Evolutionary conservation across 2,797 vertebrate species (phyloP).

Genomic region (Coregonus ussuriensis): DNA sequence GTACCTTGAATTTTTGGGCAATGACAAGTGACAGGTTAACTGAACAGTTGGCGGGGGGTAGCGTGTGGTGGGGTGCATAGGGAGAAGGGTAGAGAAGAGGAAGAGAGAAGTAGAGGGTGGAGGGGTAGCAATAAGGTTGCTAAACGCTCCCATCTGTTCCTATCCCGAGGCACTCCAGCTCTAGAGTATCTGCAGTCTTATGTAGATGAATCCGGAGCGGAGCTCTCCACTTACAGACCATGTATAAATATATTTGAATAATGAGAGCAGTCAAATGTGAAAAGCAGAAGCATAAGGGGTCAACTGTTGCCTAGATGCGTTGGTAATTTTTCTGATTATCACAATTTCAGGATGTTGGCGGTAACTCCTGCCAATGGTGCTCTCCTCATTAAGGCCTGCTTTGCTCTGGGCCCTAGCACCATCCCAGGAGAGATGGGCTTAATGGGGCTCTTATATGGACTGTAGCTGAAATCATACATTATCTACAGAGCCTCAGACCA

Average conservation of each 20-base stretch:
- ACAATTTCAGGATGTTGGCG: constrained; percentile 75
- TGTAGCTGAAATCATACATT: no score
- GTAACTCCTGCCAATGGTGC: constrained; percentile 76
- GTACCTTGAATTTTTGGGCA: constrained; percentile 77
- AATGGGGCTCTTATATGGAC: no score
- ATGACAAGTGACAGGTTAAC: constrained; percentile 87
- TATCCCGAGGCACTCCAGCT: constrained; percentile 82
- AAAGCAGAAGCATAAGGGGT: constrained; percentile 70
- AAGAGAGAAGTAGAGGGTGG: constrained; percentile 31
- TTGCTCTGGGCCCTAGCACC: constrained; percentile 75
- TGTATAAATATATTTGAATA: constrained; percentile 69
- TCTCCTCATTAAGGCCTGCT: constrained; percentile 78
- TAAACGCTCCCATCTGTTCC: constrained; percentile 90
- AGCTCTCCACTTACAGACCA: constrained; percentile 77
- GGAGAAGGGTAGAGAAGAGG: constrained; percentile 19
- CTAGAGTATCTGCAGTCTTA: constrained; percentile 78
- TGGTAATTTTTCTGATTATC: constrained; percentile 56
- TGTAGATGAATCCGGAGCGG: constrained; percentile 80
- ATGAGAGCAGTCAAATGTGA: constrained; percentile 58
- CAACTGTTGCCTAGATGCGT: constrained; percentile 83
- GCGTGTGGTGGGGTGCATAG: constrained; percentile 13
- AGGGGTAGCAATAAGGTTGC: constrained; percentile 72
- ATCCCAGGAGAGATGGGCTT: constrained; percentile 70
- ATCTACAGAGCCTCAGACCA: no score
- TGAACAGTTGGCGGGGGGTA: constrained; percentile 65